phyloP scores from a whole-genome alignment of 2,797 vertebrate genomes.

The Danio albolineatus region DNA sequence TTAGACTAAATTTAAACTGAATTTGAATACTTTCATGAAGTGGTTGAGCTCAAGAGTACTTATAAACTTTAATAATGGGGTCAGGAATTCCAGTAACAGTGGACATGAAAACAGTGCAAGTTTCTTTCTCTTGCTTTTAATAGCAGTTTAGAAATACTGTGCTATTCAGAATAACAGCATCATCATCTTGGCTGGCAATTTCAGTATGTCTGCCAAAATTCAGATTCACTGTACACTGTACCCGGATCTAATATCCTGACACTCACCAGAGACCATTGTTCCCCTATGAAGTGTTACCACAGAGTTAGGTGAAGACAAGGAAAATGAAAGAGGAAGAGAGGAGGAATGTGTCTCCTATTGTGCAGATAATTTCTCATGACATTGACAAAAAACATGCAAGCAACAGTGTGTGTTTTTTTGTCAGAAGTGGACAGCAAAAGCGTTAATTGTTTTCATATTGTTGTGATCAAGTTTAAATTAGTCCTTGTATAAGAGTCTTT shows the following conservation, averaged over 20 bases:
- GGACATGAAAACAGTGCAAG: slow-evolving; percentile 23
- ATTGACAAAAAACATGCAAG: slow-evolving; percentile 11
- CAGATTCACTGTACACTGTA: slow-evolving; percentile 23
- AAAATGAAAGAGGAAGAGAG: background rate
- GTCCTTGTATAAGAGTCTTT: background rate
- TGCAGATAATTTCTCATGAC: background rate
- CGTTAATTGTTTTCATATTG: slow-evolving; percentile 4
- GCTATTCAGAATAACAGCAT: slow-evolving; percentile 39
- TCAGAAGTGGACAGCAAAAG: background rate
- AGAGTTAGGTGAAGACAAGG: slow-evolving; percentile 37
- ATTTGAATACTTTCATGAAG: background rate
- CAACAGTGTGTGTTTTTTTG: background rate
- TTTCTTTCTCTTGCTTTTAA: slow-evolving; percentile 38
- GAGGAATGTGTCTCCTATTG: background rate
- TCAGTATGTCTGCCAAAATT: slow-evolving; percentile 41
- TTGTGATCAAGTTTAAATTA: slow-evolving; percentile 16
- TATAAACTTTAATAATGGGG: background rate
- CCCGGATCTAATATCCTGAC: slow-evolving; percentile 30
- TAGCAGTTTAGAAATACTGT: slow-evolving; percentile 33
- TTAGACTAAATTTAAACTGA: slow-evolving; percentile 1
- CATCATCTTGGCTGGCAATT: slow-evolving; percentile 42
- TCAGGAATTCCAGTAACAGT: slow-evolving; percentile 21
- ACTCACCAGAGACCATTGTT: slow-evolving; percentile 35
- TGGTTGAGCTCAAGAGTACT: background rate
- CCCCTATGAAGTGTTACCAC: slow-evolving; percentile 32